Base-by-base conservation (phyloP, 1,140 invertebrate species). In the Sinonovacula constricta region DNA sequence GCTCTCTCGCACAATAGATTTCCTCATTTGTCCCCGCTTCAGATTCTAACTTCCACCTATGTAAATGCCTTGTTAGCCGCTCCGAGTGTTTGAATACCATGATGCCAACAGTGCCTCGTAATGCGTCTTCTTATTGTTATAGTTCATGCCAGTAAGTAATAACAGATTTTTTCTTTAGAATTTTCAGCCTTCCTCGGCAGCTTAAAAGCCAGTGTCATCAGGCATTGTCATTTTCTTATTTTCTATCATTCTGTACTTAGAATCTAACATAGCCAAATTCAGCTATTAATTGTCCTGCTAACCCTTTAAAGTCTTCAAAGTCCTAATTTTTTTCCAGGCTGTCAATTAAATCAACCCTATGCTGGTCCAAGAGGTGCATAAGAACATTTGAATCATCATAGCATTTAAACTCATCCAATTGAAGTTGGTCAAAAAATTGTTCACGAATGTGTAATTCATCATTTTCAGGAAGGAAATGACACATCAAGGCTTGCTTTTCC, bases 201-300 rank as follows among this genome's bases (percentile, higher is more conserved):
- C n/a, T n/a, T n/a, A n/a, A n/a, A n/a, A n/a, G n/a, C n/a, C n/a
- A n/a, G n/a, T n/a, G n/a, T n/a, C n/a, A n/a, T n/a, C n/a, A n/a
- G n/a, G n/a, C n/a, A n/a, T n/a, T 26, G 34, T 84, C 72, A 82
- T 79, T n/a, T 63, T 72, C 39, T 80, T 83, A 33, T 79, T 81
- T 57, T 69, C 79, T 72, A 77, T 81, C 65, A 78, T 72, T 26
- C 67, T 62, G 54, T 83, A 80, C 33, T 80, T 80, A n/a, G 45
- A 56, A 26, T 80, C 71, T 69, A 59, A 33, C 33, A 26, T 24
- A 14, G 72, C 31, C 79, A 31, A 80, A 78, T 39, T 34, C 15
- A 3, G 53, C 59, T 33, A 69, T 54, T 28, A 68, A 77, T 34
- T 33, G 26, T 28, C 69, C 65, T 33, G 18, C 5, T 63, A 34